phyloP scores from a whole-genome alignment of 2,797 vertebrate species.

The Phalanger gymnotis region DNA sequence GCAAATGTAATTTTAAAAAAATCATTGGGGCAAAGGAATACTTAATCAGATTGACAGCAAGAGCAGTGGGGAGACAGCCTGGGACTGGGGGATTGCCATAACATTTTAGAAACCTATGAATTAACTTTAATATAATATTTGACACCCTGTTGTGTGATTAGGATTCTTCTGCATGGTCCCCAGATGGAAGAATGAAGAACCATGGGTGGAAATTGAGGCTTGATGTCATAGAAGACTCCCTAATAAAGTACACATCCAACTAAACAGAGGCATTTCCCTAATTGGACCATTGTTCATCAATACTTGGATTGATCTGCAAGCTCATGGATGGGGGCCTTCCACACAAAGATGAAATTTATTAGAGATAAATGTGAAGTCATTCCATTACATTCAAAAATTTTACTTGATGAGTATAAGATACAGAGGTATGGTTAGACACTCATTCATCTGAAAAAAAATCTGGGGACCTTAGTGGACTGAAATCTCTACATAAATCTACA shows the following conservation, averaged over 20 bases:
- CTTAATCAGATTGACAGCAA: slow-evolving; percentile 69
- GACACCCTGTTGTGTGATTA: not conserved
- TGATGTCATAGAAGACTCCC: not conserved
- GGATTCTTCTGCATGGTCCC: not conserved
- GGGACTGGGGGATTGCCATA: not conserved
- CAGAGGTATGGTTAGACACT: not conserved
- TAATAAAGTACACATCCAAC: not conserved
- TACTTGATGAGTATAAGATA: not conserved
- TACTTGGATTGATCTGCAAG: not conserved
- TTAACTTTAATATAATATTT: slow-evolving; percentile 6
- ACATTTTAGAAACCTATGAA: slow-evolving; percentile 33
- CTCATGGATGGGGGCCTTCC: not conserved
- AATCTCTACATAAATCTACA: not conserved
- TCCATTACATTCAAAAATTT: not conserved
- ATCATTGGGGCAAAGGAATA: slow-evolving; percentile 63
- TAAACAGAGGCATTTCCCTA: not conserved
- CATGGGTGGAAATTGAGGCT: not conserved
- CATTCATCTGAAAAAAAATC: not conserved
- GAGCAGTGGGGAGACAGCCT: slow-evolving; percentile 23
- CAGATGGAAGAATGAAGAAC: not conserved
- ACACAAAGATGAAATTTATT: not conserved
- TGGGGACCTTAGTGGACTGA: not conserved
- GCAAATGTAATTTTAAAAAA: slow-evolving; percentile 73
- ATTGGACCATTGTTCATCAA: not conserved
- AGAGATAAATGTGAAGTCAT: not conserved